Evolutionary conservation across 2,113 vertebrate species (phyloP), one percentile per base, ranked within the genome.

Genomic region (Leiothrix lutea): DNA sequence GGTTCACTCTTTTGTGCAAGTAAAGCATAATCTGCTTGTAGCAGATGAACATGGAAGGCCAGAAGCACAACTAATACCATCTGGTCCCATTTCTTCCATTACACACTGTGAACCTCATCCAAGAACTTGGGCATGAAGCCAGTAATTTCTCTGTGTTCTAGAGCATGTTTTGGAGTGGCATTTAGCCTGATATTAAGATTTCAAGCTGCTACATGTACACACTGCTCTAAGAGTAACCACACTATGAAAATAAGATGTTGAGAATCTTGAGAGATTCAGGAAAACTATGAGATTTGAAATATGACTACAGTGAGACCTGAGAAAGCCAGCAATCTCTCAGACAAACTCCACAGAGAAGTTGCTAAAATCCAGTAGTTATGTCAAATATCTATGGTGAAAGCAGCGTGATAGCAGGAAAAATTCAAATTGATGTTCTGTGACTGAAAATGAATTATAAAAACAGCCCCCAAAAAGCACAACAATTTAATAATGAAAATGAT

Each of bases 1-100:
- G 24, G 45, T 79, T 69, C 83, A 80, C 38, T 77, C 67, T 62
- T 80, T 1, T 44, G 38, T 47, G 66, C 64, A 78, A 57, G n/a
- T 64, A 90, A 66, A 80, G 75, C 40, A 70, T 70, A 70, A 93
- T 56, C 48, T 86, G 53, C 79, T 54, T 75, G 66, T 23, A 58
- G 74, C 29, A 85, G 67, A 91, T 40, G 35, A 95, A 81, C 26
- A 20, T 62, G 70, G 22, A 88, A 70, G 56, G 47, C n/a, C 79
- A 93, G 92, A 88, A 95, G 54, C 38, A 77, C 64, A 79, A 64
- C 57, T 60, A 81, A 92, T n/a, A 91, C 72, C 79, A 90, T 73
- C 56, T 92, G 84, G 47, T 80, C 33, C 36, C 28, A 51, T 26
- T 81, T 73, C 81, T 29, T 54, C 35, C 54, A 80, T 77, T 54